Evolutionary conservation across 2,888 invertebrate species (phyloP).

Genomic region (Lasioglossum oenotherae): DNA sequence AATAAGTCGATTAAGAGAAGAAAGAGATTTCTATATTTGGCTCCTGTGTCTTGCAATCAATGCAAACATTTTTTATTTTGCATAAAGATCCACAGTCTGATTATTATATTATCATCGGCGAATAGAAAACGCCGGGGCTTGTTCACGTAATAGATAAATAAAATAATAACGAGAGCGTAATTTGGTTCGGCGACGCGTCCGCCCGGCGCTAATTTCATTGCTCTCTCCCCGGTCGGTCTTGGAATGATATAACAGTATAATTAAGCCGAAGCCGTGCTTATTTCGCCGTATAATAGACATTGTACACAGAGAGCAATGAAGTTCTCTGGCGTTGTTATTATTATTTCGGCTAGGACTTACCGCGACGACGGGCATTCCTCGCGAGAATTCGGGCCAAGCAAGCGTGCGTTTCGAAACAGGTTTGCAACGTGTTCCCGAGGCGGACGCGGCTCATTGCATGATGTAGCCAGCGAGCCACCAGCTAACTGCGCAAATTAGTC

Average conservation of each 20-base stretch:
- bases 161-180: not conserved
- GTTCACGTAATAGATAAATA: not conserved
- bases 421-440: not conserved
- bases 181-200: not conserved
- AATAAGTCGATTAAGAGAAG: too few species aligned
- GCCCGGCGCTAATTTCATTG: not conserved
- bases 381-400: not conserved
- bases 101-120: not conserved
- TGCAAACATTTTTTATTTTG: too few species aligned
- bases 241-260: not conserved
- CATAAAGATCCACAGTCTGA: too few species aligned
- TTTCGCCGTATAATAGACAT: slow-evolving; percentile 4
- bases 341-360: not conserved
- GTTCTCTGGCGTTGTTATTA: slow-evolving; percentile 7
- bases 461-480: not conserved
- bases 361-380: not conserved
- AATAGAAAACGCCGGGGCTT: not conserved
- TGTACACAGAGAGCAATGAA: not conserved
- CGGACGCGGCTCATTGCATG: not conserved
- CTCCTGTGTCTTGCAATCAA: too few species aligned
- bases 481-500: not conserved
- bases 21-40: too few species aligned
- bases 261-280: not conserved
- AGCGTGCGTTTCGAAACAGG: slow-evolving; percentile 1
- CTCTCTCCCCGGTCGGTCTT: not conserved